phyloP scores from a whole-genome alignment of 2,113 vertebrate species.

The Pelmatolapia mariae region DNA sequence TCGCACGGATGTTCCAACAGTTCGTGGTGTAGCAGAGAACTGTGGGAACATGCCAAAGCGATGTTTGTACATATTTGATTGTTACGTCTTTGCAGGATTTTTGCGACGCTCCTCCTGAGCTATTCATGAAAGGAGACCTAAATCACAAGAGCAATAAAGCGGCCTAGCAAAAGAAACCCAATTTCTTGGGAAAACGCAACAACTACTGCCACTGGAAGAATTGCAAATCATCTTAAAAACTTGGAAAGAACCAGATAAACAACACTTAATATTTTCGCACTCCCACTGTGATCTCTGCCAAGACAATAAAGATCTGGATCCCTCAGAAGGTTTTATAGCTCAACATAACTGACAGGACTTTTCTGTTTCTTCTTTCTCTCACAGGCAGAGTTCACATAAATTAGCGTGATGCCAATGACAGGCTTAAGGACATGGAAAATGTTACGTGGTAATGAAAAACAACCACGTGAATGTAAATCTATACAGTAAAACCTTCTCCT shows the following conservation, averaged over 20 bases:
- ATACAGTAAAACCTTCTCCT: conserved; percentile 9
- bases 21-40: neutral
- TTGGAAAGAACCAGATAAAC: conserved; percentile 59
- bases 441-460: conserved; percentile 38
- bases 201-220: conserved; percentile 20
- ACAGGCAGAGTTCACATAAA: conserved; percentile 47
- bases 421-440: conserved; percentile 54
- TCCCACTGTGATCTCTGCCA: conserved; percentile 32
- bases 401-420: conserved; percentile 47
- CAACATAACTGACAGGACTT: conserved; percentile 55
- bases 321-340: conserved; percentile 48
- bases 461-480: conserved; percentile 46
- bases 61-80: neutral
- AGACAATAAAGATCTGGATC: conserved; percentile 56
- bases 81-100: neutral
- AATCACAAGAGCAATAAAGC: neutral
- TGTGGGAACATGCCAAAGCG: neutral
- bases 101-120: neutral
- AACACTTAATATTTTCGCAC: conserved; percentile 63
- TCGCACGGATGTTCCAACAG: neutral
- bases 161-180: neutral
- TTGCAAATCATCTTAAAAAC: conserved; percentile 46
- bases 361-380: conserved; percentile 41
- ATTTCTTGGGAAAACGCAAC: conserved; percentile 41
- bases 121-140: neutral